These are phyloP conservation scores for Globodera rostochiensis DNA, from an alignment of 1,140 invertebrate genomes.

Conservation along the genomic window DNA sequence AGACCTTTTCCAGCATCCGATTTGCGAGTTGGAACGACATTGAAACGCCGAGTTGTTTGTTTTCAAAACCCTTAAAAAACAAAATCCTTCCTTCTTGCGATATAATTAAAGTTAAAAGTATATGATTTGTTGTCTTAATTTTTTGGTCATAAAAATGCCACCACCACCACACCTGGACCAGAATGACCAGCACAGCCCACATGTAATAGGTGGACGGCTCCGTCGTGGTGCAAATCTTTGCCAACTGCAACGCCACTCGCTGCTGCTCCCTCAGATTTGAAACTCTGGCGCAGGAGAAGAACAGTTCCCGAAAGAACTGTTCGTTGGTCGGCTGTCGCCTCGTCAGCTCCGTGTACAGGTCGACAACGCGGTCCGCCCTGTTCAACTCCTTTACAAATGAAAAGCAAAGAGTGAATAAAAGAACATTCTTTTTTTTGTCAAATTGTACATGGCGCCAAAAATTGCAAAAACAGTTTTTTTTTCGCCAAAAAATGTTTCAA, in stretches of 20 bases:
- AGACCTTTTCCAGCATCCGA: slow-evolving; percentile 79
- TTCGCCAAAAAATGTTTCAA: too few species aligned
- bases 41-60: slow-evolving; percentile 63
- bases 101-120: too few species aligned
- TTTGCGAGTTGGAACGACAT: slow-evolving; percentile 82
- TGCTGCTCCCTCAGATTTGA: slow-evolving; percentile 89
- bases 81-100: not conserved
- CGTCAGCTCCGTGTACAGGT: slow-evolving; percentile 83
- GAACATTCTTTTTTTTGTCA: too few species aligned
- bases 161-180: slow-evolving; percentile 77
- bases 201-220: slow-evolving; percentile 83
- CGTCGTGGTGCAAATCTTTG: slow-evolving; percentile 87
- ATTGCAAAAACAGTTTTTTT: too few species aligned
- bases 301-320: slow-evolving; percentile 86
- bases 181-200: slow-evolving; percentile 93
- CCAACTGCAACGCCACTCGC: slow-evolving; percentile 81
- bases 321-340: slow-evolving; percentile 84
- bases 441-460: too few species aligned
- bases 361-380: slow-evolving; percentile 76
- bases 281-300: slow-evolving; percentile 89
- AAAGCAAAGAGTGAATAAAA: too few species aligned
- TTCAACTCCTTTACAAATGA: slow-evolving; percentile 32
- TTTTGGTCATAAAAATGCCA: too few species aligned
- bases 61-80: slow-evolving; percentile 24
- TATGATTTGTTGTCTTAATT: too few species aligned